Evolutionary conservation across 2,888 invertebrate species (phyloP).

Genomic region (Mantis religiosa): DNA sequence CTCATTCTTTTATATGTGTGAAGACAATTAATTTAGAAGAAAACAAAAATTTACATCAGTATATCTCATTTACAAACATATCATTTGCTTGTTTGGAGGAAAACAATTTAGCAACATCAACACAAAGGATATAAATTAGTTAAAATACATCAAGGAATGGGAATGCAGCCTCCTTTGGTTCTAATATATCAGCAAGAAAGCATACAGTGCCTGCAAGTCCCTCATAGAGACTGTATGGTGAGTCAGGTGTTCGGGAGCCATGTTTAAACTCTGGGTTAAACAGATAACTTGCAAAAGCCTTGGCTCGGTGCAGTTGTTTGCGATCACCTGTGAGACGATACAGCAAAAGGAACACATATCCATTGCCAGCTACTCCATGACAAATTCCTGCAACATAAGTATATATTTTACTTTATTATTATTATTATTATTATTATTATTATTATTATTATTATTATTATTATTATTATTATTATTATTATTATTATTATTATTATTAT

Average conservation of each 20-base stretch:
- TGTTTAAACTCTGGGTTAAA: slow-evolving; percentile 59
- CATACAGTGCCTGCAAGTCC: slow-evolving; percentile 84
- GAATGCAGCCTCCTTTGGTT: slow-evolving; percentile 70
- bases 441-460: too few relatives aligned
- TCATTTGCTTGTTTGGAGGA: too few relatives aligned
- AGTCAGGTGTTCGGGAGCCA: slow-evolving; percentile 71
- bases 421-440: too few relatives aligned
- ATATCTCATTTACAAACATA: too few relatives aligned
- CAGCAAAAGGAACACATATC: slow-evolving; percentile 72
- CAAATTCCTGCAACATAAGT: slow-evolving; percentile 58
- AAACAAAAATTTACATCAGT: too few relatives aligned
- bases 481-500: too few relatives aligned
- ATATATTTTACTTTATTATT: too few relatives aligned
- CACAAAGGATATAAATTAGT: background rate
- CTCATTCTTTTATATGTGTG: too few relatives aligned
- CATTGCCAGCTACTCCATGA: slow-evolving; percentile 82
- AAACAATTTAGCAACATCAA: background rate
- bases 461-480: too few relatives aligned
- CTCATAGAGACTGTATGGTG: slow-evolving; percentile 79
- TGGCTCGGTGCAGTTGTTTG: slow-evolving; percentile 69
- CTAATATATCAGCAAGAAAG: slow-evolving; percentile 69
- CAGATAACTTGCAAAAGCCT: slow-evolving; percentile 72
- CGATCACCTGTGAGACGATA: slow-evolving; percentile 68
- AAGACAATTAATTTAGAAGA: too few relatives aligned
- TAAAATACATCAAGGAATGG: slow-evolving; percentile 75